phyloP scores from a whole-genome alignment of 2,888 invertebrate species.

The Embidobia sp. region DNA sequence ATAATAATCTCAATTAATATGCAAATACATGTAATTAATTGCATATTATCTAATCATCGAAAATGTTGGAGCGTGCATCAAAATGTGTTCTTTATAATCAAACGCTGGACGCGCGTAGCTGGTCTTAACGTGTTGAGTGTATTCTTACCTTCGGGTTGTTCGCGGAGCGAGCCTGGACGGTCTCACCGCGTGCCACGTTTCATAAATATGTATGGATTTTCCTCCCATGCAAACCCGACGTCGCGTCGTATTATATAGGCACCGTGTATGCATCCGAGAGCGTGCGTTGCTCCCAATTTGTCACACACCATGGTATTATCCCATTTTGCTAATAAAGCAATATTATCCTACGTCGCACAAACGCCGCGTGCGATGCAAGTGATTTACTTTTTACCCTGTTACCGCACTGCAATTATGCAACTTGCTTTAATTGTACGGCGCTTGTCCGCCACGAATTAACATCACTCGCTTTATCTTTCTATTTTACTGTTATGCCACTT shows the following conservation, averaged over 20 bases:
- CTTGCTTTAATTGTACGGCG: constrained; percentile 71
- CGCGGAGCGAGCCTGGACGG: constrained; percentile 58
- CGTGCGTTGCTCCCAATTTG: constrained; percentile 81
- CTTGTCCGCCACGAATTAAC: constrained; percentile 44
- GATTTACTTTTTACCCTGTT: constrained; percentile 70
- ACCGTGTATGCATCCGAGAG: constrained; percentile 65
- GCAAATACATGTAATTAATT: constrained; percentile 51
- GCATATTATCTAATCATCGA: constrained; percentile 59
- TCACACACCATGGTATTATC: constrained; percentile 81
- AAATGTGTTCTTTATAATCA: constrained; percentile 42
- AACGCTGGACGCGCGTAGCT: constrained; percentile 37
- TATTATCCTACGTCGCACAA: constrained; percentile 69
- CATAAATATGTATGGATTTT: constrained; percentile 79
- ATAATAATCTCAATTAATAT: constrained; percentile 51
- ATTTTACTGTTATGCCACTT: constrained; percentile 17
- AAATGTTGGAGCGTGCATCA: constrained; percentile 49
- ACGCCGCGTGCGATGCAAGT: constrained; percentile 67
- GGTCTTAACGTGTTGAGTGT: constrained; percentile 52
- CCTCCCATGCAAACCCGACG: constrained; percentile 62
- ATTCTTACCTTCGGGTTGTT: constrained; percentile 58
- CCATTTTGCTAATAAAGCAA: constrained; percentile 80
- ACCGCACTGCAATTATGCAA: constrained; percentile 73
- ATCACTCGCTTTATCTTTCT: constrained; percentile 20
- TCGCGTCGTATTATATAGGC: constrained; percentile 44
- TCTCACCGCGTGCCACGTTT: constrained; percentile 68